Base-by-base conservation (phyloP, 1,140 invertebrate species). In the Elymnias hypermnestra region DNA sequence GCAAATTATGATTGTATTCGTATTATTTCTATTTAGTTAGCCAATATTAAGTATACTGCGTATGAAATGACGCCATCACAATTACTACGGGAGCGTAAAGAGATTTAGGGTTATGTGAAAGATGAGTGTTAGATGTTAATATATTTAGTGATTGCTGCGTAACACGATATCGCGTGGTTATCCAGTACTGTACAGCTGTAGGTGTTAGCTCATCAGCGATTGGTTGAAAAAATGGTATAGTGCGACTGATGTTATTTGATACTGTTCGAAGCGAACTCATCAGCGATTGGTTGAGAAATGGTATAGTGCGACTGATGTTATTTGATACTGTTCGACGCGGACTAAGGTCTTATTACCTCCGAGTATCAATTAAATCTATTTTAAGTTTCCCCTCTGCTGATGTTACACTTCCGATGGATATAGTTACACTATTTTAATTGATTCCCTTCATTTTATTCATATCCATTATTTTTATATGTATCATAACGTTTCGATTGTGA, bases 291-390 rank as follows among this genome's bases (percentile, higher is more conserved):
- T 47, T 59, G 56, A n/a, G n/a, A 56, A 63, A 63, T 58, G 41
- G 57, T 58, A 55, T 52, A 69, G 68, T 60, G 63, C 67, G 76
- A 78, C 72, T 78, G 74, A 78, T 69, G 71, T 71, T 72, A 73
- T 67, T 79, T 77, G 77, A 82, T 83, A 79, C 76, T 75, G 60
- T 70, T 69, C 58, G 68, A 63, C 57, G 69, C 60, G 72, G 63
- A 61, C 63, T 79, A 72, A 73, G 70, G 65, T 84, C 69, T 82
- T 81, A 84, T 84, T 84, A 84, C 81, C 81, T 84, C 81, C 78
- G 81, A 84, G 78, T 84, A 84, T 84, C 76, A 81, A 81, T 84
- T 82, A 76, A 75, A 75, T 70, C 47, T 76, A 77, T 73, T 64
- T 79, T 81, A 77, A 75, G 69, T 72, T 70, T 61, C 44, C 54